Evolutionary conservation across 1,140 invertebrate species (phyloP).

Genomic region (Penaeus vannamei): DNA sequence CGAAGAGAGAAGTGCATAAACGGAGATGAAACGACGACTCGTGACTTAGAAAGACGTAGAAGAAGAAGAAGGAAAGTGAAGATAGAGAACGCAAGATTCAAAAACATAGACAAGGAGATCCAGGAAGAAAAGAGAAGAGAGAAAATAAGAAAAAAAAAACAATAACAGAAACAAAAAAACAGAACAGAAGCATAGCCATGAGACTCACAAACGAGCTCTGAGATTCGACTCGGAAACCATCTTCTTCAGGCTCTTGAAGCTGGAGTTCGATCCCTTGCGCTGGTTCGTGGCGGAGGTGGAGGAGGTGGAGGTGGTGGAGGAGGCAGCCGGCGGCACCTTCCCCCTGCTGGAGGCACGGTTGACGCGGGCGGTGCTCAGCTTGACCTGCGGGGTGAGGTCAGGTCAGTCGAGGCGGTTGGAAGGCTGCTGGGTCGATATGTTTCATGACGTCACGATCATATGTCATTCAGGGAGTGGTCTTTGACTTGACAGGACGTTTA

Average conservation of each 20-base stretch:
- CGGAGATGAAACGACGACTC: neutral
- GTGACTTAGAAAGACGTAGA: neutral
- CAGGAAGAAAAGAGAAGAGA: neutral
- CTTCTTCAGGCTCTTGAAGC: constrained; percentile 48
- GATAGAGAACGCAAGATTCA: neutral
- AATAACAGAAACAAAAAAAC: neutral
- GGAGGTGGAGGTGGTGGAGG: constrained; percentile 24
- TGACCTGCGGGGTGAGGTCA: constrained; percentile 2
- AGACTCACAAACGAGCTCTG: constrained; percentile 52
- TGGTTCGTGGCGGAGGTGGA: constrained; percentile 5
- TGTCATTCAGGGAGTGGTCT: too few relatives aligned
- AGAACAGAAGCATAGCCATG: neutral
- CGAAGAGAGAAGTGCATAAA: neutral
- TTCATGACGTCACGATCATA: too few relatives aligned
- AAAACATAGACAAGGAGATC: neutral
- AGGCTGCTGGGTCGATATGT: too few relatives aligned
- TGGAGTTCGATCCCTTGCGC: constrained; percentile 48
- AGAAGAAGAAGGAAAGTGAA: neutral
- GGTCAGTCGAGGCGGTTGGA: neutral
- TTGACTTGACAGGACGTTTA: too few relatives aligned
- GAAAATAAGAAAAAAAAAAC: neutral
- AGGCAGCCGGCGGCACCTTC: constrained; percentile 6
- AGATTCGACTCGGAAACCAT: constrained; percentile 39
- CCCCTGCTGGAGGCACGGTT: constrained; percentile 5
- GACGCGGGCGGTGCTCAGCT: constrained; percentile 44